Percentiles rank a stretch among this genome's conserved stretches.
Evolutionary conservation across 2,888 invertebrate species (phyloP).

Genomic region (Stratiomys singularior): DNA sequence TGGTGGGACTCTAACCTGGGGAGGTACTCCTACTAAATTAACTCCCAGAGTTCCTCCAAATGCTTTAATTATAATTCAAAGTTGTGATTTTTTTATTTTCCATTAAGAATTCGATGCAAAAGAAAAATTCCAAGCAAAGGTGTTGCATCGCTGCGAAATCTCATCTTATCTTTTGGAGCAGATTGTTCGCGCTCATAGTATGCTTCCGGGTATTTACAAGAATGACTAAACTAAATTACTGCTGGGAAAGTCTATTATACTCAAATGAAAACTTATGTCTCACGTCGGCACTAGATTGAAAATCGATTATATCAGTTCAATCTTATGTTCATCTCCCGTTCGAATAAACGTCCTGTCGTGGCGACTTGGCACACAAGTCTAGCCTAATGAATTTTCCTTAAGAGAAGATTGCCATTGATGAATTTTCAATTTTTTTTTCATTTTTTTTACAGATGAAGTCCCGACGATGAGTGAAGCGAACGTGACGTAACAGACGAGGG

Average conservation of each 20-base stretch:
- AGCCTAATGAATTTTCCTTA: conserved; percentile 21
- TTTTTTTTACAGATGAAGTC: conserved; percentile 35
- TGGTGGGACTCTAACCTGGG: no score
- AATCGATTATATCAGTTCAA: no score
- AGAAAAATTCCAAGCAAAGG: no score
- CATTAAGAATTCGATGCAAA: no score
- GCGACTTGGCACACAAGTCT: neutral
- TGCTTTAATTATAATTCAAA: no score
- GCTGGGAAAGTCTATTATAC: neutral
- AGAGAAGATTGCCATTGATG: conserved; percentile 2
- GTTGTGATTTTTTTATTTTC: no score
- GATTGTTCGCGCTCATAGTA: neutral
- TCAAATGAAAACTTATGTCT: neutral
- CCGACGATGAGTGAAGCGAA: conserved; percentile 41
- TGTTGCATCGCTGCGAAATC: no score
- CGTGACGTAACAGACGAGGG: conserved; percentile 36
- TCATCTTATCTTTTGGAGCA: neutral
- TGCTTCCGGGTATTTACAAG: neutral
- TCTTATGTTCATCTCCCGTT: neutral
- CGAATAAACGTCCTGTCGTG: neutral
- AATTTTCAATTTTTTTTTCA: conserved; percentile 30
- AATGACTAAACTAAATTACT: conserved; percentile 4
- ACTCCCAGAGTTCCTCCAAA: no score
- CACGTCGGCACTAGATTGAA: neutral
- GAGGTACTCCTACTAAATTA: no score